These are phyloP conservation scores for Aurelia aurita DNA, from an alignment of 30 jellyfish, hydroid and myxozoan genomes.

Conservation along the genomic window DNA sequence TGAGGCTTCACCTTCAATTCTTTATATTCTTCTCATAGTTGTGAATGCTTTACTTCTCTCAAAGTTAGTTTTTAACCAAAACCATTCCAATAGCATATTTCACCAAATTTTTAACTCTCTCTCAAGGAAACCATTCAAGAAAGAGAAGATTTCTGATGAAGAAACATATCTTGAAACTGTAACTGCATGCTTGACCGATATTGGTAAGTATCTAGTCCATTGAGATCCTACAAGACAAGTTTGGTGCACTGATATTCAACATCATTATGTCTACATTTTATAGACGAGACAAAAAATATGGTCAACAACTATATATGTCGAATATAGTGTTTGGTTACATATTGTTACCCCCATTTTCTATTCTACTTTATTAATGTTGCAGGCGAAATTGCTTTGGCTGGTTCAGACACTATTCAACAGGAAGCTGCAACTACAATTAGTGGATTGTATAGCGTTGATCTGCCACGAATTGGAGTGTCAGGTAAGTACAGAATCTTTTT, in stretches of 20 bases:
- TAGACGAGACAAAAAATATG: no score
- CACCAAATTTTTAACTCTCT: no score
- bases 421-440: slow-evolving; percentile 59
- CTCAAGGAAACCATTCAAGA: slow-evolving; percentile 65
- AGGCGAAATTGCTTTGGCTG: slow-evolving; percentile 47
- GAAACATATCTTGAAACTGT: slow-evolving; percentile 45
- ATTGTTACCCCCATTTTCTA: no score
- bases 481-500: slow-evolving; percentile 6
- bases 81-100: no score
- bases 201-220: slow-evolving; percentile 19
- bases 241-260: no score
- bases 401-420: slow-evolving; percentile 56
- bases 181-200: slow-evolving; percentile 34
- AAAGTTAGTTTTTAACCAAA: no score
- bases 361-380: neutral
- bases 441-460: slow-evolving; percentile 21
- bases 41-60: no score
- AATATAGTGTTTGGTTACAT: no score
- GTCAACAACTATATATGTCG: no score
- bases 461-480: neutral
- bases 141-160: slow-evolving; percentile 68
- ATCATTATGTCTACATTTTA: no score
- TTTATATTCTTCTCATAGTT: no score
- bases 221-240: neutral
- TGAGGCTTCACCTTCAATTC: no score